Evolutionary conservation across 2,797 vertebrate species (phyloP).

Genomic region (Leptatherina wallacei): DNA sequence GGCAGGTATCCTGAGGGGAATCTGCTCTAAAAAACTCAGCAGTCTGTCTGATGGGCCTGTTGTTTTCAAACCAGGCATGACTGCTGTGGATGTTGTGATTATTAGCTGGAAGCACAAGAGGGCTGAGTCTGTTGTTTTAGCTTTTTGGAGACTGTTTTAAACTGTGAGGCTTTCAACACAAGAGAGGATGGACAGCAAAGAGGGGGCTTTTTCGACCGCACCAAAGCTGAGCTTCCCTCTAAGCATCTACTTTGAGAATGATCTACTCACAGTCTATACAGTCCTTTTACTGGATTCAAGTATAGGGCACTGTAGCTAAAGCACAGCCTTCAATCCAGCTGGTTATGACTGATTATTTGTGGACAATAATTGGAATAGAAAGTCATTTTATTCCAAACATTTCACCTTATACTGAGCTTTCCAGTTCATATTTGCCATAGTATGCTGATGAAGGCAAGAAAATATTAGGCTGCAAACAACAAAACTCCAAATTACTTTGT

Average conservation of each 20-base stretch:
- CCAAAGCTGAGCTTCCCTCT: background rate
- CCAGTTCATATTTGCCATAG: background rate
- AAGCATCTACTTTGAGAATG: background rate
- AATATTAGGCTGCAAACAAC: background rate
- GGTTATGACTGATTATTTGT: constrained; percentile 7
- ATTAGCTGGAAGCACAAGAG: background rate
- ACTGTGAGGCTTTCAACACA: background rate
- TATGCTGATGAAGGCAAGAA: background rate
- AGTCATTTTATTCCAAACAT: background rate
- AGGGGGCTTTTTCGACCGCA: background rate
- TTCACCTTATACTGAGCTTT: background rate
- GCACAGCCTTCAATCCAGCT: background rate
- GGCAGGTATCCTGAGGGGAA: constrained; percentile 5
- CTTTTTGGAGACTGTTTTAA: constrained; percentile 7
- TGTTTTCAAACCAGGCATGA: constrained; percentile 1
- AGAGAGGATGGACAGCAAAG: background rate
- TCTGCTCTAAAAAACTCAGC: constrained; percentile 20
- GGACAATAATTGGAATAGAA: background rate
- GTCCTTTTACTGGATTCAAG: constrained; percentile 5
- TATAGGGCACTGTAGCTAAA: background rate
- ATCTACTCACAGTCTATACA: background rate
- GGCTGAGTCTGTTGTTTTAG: constrained; percentile 11
- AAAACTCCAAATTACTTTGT: constrained; percentile 7
- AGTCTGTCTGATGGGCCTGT: constrained; percentile 19
- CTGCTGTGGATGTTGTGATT: constrained; percentile 7